Percentiles rank a stretch among this genome's conserved stretches.
phyloP scores from a whole-genome alignment of 1,140 invertebrate species.

The Schlechtendalia chinensis region DNA sequence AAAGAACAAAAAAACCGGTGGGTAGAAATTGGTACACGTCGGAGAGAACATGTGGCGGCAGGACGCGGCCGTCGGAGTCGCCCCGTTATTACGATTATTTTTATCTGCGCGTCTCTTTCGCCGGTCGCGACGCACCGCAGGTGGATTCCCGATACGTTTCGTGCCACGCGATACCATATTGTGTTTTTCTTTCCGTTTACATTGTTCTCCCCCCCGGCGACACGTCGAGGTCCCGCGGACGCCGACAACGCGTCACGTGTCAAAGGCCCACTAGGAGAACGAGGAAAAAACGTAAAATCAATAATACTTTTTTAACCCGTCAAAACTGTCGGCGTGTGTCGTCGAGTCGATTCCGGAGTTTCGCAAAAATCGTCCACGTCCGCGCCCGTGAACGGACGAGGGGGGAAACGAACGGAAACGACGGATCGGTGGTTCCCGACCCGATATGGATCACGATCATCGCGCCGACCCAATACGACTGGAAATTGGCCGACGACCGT shows the following conservation, averaged over 20 bases:
- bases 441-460: too few species aligned
- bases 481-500: too few species aligned
- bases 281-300: slow-evolving; percentile 1
- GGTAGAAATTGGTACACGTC: neutral
- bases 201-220: too few species aligned
- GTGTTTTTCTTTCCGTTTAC: neutral
- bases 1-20: neutral
- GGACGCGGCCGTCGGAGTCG: neutral
- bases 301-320: slow-evolving; percentile 19
- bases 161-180: slow-evolving; percentile 35
- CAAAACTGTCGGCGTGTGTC: neutral
- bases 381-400: too few species aligned
- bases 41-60: neutral
- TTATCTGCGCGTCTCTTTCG: neutral
- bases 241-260: slow-evolving; percentile 32
- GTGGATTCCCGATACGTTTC: neutral
- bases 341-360: too few species aligned
- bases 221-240: slow-evolving; percentile 13
- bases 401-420: too few species aligned
- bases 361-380: too few species aligned
- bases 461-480: too few species aligned
- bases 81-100: slow-evolving; percentile 4
- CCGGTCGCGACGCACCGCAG: neutral
- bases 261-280: neutral
- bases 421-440: too few species aligned